These are phyloP conservation scores for Aelia acuminata DNA, from an alignment of 2,888 invertebrate species.

Conservation along the genomic window DNA sequence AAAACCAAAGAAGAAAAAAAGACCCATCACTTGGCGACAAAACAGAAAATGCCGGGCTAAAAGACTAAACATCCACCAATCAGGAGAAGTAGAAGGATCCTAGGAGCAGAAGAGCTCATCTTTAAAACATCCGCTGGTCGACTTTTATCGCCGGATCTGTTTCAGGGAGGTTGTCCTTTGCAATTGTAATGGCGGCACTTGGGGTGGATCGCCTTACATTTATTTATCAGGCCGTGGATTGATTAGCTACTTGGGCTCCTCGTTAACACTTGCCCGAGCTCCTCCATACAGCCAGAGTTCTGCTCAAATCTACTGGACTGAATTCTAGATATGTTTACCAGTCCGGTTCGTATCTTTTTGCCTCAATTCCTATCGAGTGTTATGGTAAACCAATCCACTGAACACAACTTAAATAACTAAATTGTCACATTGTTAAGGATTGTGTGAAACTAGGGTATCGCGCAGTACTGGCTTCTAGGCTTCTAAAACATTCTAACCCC, in stretches of 20 bases:
- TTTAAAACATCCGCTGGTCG: constrained; percentile 44
- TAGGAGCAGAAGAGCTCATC: not conserved
- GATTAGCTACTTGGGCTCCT: not conserved
- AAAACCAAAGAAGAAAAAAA: not conserved
- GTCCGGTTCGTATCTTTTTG: not conserved
- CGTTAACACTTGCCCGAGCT: not conserved
- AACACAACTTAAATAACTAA: too few relatives aligned
- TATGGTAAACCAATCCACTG: not conserved
- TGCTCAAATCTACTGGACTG: not conserved
- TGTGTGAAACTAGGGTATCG: too few relatives aligned
- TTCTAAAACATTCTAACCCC: too few relatives aligned
- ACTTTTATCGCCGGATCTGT: constrained; percentile 39
- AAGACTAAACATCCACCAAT: constrained; percentile 17
- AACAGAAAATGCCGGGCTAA: not conserved
- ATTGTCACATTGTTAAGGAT: not conserved
- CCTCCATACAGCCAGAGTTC: not conserved
- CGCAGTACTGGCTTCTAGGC: too few relatives aligned
- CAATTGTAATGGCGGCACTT: constrained; percentile 35
- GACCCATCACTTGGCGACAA: not conserved
- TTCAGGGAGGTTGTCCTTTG: constrained; percentile 41
- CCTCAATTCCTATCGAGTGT: not conserved
- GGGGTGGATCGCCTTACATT: not conserved
- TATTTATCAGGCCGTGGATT: constrained; percentile 39
- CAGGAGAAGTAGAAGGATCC: constrained; percentile 37
- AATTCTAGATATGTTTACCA: not conserved